Evolutionary conservation across 35 echinoderm and acorn worm genomes (phyloP), one percentile per base, ranked within the genome.

Genomic region (Lytechinus variegatus): DNA sequence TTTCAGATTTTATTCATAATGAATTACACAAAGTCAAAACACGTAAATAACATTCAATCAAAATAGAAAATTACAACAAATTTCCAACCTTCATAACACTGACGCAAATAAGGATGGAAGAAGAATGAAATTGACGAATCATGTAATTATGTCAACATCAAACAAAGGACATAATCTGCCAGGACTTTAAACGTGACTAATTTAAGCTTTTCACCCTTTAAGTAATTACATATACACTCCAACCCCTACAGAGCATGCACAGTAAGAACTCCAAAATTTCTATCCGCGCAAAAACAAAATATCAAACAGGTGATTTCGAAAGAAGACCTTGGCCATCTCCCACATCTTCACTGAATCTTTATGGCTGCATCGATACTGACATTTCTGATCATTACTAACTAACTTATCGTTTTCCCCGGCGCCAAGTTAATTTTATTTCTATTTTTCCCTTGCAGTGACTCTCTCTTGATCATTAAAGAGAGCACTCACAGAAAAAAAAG

Each of bases 351-450:
- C 16, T 24, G 19, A 79, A 79, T 79, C 66, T 79, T 79, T 79
- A 79, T 79, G n/a, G 66, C 66, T 19, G 66, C 66, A 79, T 79
- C 21, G 66, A 4, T 19, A 79, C 21, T 79, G 66, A 79, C 66
- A 79, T 79, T 79, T 79, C 66, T 79, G 66, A 79, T 79, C 66
- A 79, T 79, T 79, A 79, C 66, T 79, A 79, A 79, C 66, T 79
- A 79, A 16, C 66, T 79, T 79, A 79, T 79, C 66, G 16, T 79
- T 79, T 79, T 79, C 66, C 16, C 6, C n/a, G 66, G 66, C 66
- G 66, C 66, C 66, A 79, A 16, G 19, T 79, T 79, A 79, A 79
- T 79, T 79, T 79, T 79, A 79, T 79, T 79, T 79, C 66, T 16
- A 79, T 79, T 79, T 24, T 8, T 79, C 66, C 33, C 19, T 79